A percentile compares a stretch with the other conserved stretches of the same genome.
Conservation (phyloP, 1,140 invertebrate species). For the Listronotus oregonensis region DNA sequence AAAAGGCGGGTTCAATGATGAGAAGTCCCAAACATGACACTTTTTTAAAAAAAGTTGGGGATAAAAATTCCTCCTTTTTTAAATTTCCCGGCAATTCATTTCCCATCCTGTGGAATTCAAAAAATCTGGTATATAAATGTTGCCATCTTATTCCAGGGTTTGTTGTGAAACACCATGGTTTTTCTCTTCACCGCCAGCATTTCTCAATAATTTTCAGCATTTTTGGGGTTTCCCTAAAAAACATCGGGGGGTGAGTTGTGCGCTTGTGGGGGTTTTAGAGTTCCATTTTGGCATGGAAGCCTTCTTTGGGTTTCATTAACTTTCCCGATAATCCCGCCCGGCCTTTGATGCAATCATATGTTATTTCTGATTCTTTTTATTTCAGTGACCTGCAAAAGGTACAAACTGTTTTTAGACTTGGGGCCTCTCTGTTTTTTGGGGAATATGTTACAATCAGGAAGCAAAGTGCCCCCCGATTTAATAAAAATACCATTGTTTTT, state of each 20-base stretch:
- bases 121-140: constrained; percentile 88
- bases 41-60: constrained; percentile 74
- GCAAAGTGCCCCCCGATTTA: constrained; percentile 83
- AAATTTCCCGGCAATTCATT: constrained; percentile 57
- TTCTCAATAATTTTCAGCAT: constrained; percentile 94
- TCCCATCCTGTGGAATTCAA: constrained; percentile 53
- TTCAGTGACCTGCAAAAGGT: constrained; percentile 80
- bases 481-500: constrained; percentile 78
- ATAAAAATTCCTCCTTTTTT: constrained; percentile 75
- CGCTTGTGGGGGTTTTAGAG: constrained; percentile 80
- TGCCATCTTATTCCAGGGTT: constrained; percentile 86
- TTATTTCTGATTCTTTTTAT: constrained; percentile 65
- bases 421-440: constrained; percentile 66
- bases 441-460: constrained; percentile 83
- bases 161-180: constrained; percentile 96
- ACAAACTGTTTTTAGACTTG: constrained; percentile 66
- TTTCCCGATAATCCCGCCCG: constrained; percentile 88
- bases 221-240: constrained; percentile 88
- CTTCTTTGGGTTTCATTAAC: constrained; percentile 83
- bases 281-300: constrained; percentile 92
- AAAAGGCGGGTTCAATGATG: constrained; percentile 68
- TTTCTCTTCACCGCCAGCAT: constrained; percentile 91
- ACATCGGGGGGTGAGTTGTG: constrained; percentile 86
- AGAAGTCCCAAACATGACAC: constrained; percentile 72
- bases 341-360: constrained; percentile 78